A percentile compares a stretch with the other conserved stretches of the same genome.
These are phyloP conservation scores for Hydrolagus colliei DNA, from an alignment of 2,797 vertebrate species.

Conservation along the genomic window DNA sequence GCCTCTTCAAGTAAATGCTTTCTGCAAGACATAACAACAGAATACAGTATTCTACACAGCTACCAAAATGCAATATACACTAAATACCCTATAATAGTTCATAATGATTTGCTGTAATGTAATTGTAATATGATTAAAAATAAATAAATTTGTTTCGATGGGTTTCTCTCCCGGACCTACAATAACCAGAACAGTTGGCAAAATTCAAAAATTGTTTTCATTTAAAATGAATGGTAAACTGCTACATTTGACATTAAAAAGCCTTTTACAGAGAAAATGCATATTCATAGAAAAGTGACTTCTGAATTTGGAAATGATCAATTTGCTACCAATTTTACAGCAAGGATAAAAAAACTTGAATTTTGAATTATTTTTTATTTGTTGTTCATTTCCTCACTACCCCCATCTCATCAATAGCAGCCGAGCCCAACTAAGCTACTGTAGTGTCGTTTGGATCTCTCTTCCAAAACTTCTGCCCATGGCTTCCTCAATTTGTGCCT, in stretches of 20 bases:
- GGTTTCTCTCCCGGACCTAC: no score
- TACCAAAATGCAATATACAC: not conserved
- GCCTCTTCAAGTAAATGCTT: not conserved
- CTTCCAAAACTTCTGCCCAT: no score
- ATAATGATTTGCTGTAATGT: not conserved
- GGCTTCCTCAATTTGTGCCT: no score
- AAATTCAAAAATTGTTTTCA: not conserved
- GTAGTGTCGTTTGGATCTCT: no score
- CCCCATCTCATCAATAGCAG: no score
- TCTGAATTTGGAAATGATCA: not conserved
- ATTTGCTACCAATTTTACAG: conserved; percentile 56
- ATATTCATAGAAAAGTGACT: no score
- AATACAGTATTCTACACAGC: not conserved
- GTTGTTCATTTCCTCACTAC: no score
- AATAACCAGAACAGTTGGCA: not conserved
- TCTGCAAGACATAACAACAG: not conserved
- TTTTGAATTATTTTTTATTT: conserved; percentile 19
- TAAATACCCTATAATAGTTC: not conserved
- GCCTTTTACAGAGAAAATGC: not conserved
- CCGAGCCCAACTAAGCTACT: no score
- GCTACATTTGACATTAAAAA: not conserved
- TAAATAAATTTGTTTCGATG: not conserved
- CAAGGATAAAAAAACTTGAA: conserved; percentile 54
- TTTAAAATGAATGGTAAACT: not conserved
- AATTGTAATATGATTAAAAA: not conserved